These are phyloP conservation scores for Scaptomyza pallida DNA, from an alignment of 1,140 invertebrate genomes.

Conservation along the genomic window DNA sequence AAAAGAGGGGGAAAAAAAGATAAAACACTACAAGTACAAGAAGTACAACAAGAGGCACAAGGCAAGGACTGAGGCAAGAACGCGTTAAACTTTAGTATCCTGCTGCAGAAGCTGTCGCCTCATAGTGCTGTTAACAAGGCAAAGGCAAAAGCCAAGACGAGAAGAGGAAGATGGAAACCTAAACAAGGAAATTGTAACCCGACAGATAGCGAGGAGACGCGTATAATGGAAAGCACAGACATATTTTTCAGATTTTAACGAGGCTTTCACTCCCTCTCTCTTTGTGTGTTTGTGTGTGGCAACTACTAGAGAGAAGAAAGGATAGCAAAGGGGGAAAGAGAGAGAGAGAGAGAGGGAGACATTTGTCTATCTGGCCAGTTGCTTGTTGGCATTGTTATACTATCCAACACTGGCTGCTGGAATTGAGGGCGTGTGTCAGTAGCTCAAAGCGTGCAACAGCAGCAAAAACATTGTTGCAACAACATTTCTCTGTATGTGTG, in stretches of 20 bases:
- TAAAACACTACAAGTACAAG: constrained; percentile 33
- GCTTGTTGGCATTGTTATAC: constrained; percentile 20
- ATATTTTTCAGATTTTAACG: constrained; percentile 81
- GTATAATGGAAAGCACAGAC: constrained; percentile 69
- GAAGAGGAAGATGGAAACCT: constrained; percentile 9
- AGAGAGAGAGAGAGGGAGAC: constrained; percentile 12
- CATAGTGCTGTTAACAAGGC: constrained; percentile 70
- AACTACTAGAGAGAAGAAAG: too few relatives aligned
- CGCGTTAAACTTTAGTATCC: constrained; percentile 40
- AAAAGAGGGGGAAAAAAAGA: not conserved
- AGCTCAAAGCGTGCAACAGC: constrained; percentile 21
- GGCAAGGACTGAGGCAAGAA: constrained; percentile 4
- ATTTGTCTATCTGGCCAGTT: constrained; percentile 56
- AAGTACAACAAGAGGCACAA: constrained; percentile 28
- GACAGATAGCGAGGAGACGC: constrained; percentile 59
- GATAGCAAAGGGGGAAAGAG: not conserved
- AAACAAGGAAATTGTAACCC: constrained; percentile 71
- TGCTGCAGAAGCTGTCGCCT: constrained; percentile 53
- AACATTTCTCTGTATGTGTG: constrained; percentile 15
- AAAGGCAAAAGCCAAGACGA: constrained; percentile 3
- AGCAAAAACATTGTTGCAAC: too few relatives aligned
- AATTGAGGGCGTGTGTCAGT: constrained; percentile 61
- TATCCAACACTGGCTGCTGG: constrained; percentile 9
- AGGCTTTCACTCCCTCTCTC: too few relatives aligned
- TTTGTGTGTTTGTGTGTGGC: too few relatives aligned